Conservation (phyloP, 2,888 invertebrate genomes). For the Eledone cirrhosa region DNA sequence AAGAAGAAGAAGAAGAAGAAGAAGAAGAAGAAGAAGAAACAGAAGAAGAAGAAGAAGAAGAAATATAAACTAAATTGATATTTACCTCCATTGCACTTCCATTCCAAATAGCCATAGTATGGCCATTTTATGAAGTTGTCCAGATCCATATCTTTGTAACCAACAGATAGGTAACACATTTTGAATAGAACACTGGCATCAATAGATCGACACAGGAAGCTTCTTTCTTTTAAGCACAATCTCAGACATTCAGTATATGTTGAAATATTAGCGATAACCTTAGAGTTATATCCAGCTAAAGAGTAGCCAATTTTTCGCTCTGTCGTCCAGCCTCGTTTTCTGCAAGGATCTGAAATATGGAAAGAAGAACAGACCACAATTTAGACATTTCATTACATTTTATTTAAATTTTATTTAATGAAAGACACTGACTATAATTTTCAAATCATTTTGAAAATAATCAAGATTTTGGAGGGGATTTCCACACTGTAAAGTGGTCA, state of each 20-base stretch:
- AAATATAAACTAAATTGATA: neutral
- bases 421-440: too few relatives aligned
- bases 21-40: too few relatives aligned
- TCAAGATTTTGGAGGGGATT: too few relatives aligned
- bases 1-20: too few relatives aligned
- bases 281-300: constrained; percentile 34
- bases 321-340: constrained; percentile 40
- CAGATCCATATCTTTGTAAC: constrained; percentile 31
- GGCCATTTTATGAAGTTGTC: constrained; percentile 40
- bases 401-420: too few relatives aligned
- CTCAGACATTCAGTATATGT: constrained; percentile 38
- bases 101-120: constrained; percentile 45
- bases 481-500: too few relatives aligned
- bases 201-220: constrained; percentile 44
- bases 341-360: constrained; percentile 46
- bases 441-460: too few relatives aligned
- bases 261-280: constrained; percentile 31
- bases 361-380: neutral
- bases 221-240: constrained; percentile 42
- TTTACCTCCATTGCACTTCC: constrained; percentile 42
- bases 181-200: constrained; percentile 35
- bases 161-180: constrained; percentile 40
- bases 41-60: too few relatives aligned
- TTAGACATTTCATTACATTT: too few relatives aligned
- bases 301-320: constrained; percentile 39